Percentiles rank a stretch among this genome's conserved stretches.
These are phyloP conservation scores for Thereva nobilitata DNA, from an alignment of 2,888 invertebrate genomes.

Conservation along the genomic window DNA sequence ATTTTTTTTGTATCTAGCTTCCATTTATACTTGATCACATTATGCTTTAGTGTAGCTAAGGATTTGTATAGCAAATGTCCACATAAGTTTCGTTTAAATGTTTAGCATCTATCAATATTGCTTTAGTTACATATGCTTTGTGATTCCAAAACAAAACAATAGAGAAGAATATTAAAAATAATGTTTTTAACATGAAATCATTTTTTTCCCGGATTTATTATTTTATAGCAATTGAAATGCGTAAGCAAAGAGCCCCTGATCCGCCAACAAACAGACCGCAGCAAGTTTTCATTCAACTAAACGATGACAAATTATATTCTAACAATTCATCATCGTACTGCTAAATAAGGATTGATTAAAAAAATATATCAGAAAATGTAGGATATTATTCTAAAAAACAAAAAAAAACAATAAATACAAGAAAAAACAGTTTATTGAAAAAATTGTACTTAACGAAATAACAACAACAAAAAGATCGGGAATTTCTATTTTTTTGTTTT, in stretches of 20 bases:
- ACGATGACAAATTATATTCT: conserved; percentile 24
- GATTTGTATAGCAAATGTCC: no score
- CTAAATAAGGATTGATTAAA: conserved; percentile 14
- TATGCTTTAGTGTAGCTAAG: no score
- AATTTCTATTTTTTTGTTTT: no score
- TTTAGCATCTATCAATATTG: no score
- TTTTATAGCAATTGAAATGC: conserved; percentile 39
- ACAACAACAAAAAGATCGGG: no score
- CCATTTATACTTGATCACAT: no score
- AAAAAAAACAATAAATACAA: conserved; percentile 19
- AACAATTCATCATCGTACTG: conserved; percentile 29
- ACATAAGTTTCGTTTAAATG: no score
- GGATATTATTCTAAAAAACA: conserved; percentile 10
- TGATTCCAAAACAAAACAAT: neutral
- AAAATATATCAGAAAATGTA: neutral
- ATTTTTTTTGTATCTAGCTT: no score
- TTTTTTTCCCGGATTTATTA: neutral
- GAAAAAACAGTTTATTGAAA: neutral
- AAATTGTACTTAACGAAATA: no score
- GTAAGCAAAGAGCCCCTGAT: conserved; percentile 44
- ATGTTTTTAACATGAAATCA: conserved; percentile 5
- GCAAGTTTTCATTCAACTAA: conserved; percentile 19
- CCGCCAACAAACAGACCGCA: conserved; percentile 38
- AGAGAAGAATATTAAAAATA: conserved; percentile 19
- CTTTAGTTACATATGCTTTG: conserved; percentile 1